Conservation (phyloP, 2,113 vertebrate species). For the Gasterosteus nipponicus region DNA sequence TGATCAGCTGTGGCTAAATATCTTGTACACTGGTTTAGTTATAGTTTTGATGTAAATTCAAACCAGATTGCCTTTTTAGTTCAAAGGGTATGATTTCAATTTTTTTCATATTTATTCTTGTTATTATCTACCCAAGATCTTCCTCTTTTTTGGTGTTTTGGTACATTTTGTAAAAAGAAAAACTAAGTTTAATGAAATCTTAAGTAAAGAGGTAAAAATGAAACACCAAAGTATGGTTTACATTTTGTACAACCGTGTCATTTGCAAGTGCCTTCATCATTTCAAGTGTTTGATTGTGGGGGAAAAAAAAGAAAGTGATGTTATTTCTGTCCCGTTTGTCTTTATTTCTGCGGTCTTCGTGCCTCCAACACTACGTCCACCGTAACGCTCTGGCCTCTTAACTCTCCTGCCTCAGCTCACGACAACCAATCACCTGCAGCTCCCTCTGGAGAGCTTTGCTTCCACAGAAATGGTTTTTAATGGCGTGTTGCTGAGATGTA, state of each 20-base stretch:
- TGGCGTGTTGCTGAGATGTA: slow-evolving; percentile 68
- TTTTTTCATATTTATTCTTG: slow-evolving; percentile 55
- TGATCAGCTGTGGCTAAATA: slow-evolving; percentile 35
- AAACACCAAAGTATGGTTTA: slow-evolving; percentile 63
- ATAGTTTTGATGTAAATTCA: slow-evolving; percentile 14
- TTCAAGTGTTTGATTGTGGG: slow-evolving; percentile 42
- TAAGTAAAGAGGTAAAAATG: slow-evolving; percentile 37
- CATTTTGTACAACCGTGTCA: slow-evolving; percentile 33
- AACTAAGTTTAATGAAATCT: slow-evolving; percentile 5
- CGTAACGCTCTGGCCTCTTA: slow-evolving; percentile 26
- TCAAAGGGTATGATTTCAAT: slow-evolving; percentile 43
- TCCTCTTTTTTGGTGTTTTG: slow-evolving; percentile 27
- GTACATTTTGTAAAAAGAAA: slow-evolving; percentile 16
- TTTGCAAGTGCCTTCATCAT: slow-evolving; percentile 69
- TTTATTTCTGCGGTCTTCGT: slow-evolving; percentile 24
- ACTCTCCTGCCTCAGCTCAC: slow-evolving; percentile 5
- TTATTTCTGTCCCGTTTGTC: slow-evolving; percentile 19
- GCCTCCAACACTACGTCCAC: slow-evolving; percentile 17
- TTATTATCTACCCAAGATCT: slow-evolving; percentile 4
- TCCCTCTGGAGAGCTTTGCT: slow-evolving; percentile 39
- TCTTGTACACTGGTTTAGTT: slow-evolving; percentile 19
- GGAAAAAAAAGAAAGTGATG: not conserved
- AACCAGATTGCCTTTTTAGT: slow-evolving; percentile 24
- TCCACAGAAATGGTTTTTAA: slow-evolving; percentile 63
- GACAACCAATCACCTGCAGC: slow-evolving; percentile 33